Conservation (phyloP, 1,140 invertebrate genomes). For the Eriosoma lanigerum region DNA sequence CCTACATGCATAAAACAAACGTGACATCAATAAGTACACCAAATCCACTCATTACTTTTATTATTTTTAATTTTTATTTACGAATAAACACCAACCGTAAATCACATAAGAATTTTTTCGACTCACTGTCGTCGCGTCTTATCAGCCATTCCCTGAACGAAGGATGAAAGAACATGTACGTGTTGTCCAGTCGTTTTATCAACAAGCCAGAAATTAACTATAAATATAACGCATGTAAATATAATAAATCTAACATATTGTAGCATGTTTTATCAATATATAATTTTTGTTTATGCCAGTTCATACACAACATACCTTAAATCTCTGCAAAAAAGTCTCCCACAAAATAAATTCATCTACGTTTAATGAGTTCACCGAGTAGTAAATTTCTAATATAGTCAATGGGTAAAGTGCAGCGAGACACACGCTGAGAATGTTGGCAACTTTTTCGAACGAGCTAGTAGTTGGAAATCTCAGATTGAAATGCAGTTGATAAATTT, state of each 20-base stretch:
- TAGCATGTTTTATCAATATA: no score
- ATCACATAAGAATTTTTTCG: constrained; percentile 86
- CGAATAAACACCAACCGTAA: constrained; percentile 63
- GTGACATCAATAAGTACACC: no score
- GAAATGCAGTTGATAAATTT: constrained; percentile 92
- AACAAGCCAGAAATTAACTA: constrained; percentile 78
- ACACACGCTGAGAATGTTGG: constrained; percentile 82
- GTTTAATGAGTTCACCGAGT: constrained; percentile 85
- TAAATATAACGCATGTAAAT: constrained; percentile 52
- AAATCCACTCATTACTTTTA: no score
- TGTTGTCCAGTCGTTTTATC: constrained; percentile 84
- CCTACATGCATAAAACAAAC: constrained; percentile 60
- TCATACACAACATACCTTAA: constrained; percentile 63
- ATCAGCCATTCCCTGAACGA: constrained; percentile 96
- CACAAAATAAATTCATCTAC: constrained; percentile 77
- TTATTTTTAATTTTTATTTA: no score
- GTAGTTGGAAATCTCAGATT: constrained; percentile 89
- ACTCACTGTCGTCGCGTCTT: constrained; percentile 84
- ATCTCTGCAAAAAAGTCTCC: constrained; percentile 84
- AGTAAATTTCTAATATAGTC: constrained; percentile 87
- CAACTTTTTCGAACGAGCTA: constrained; percentile 84
- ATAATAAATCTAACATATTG: no score
- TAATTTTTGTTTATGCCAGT: no score
- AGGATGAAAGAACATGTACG: constrained; percentile 95
- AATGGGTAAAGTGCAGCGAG: constrained; percentile 88